Conservation (phyloP, 1,140 invertebrate genomes). For the Leptoteleia sp. region DNA sequence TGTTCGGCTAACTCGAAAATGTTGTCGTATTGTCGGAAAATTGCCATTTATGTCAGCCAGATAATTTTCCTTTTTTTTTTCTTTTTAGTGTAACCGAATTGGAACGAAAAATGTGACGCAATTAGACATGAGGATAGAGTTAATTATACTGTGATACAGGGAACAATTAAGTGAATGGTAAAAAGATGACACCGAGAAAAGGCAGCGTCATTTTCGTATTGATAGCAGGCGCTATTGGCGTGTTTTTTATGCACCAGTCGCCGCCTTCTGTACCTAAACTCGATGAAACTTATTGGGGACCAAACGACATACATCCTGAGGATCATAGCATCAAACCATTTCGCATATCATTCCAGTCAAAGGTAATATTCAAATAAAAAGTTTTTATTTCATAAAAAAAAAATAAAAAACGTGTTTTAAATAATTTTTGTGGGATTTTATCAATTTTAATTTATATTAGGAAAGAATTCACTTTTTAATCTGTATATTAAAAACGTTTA, state of each 20-base stretch:
- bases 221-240: conserved; percentile 45
- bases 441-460: too few relatives aligned
- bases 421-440: too few relatives aligned
- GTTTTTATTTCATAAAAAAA: too few relatives aligned
- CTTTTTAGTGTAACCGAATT: conserved; percentile 10
- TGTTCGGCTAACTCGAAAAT: too few relatives aligned
- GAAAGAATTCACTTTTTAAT: too few relatives aligned
- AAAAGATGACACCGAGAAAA: conserved; percentile 55
- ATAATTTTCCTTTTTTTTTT: background rate
- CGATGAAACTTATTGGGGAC: conserved; percentile 81
- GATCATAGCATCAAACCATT: conserved; percentile 70
- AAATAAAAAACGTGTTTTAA: too few relatives aligned
- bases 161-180: background rate
- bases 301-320: conserved; percentile 66
- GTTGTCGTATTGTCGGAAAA: too few relatives aligned
- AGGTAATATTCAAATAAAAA: too few relatives aligned
- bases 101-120: conserved; percentile 10
- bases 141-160: conserved; percentile 16
- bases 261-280: conserved; percentile 36
- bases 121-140: conserved; percentile 8
- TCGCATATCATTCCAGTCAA: too few relatives aligned
- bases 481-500: too few relatives aligned
- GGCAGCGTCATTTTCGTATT: conserved; percentile 56
- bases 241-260: conserved; percentile 54
- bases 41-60: too few relatives aligned